Percentiles rank a stretch among this genome's conserved stretches.
Conservation (phyloP, 2,797 vertebrate species). For the Typhlichthys subterraneus region DNA sequence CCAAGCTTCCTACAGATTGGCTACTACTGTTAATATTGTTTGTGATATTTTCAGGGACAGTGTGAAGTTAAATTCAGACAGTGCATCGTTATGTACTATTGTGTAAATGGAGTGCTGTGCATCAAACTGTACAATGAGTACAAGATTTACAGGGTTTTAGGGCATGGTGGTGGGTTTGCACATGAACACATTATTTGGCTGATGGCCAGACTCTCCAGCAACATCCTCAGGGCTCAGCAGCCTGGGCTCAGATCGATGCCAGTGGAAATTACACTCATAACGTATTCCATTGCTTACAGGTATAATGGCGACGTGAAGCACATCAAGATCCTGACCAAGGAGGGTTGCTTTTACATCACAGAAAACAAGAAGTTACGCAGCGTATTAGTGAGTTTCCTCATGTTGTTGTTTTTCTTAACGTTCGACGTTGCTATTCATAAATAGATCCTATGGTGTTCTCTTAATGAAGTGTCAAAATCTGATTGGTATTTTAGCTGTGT, state of each 20-base stretch:
- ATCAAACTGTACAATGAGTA: no score
- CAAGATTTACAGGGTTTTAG: no score
- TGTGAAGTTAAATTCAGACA: no score
- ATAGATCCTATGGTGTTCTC: constrained; percentile 50
- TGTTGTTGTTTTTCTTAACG: constrained; percentile 12
- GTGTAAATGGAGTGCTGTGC: no score
- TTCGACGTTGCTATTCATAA: constrained; percentile 58
- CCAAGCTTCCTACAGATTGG: no score
- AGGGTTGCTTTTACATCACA: constrained; percentile 93
- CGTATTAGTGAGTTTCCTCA: constrained; percentile 90
- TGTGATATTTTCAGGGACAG: no score
- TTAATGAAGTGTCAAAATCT: constrained; percentile 68
- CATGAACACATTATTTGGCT: no score
- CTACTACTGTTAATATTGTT: no score
- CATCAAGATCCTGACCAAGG: constrained; percentile 98
- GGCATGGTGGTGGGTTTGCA: no score
- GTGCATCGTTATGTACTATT: no score
- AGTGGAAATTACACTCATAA: constrained; percentile 91
- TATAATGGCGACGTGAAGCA: constrained; percentile 99
- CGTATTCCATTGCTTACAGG: constrained; percentile 92
- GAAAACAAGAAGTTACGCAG: constrained; percentile 98
- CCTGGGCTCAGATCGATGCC: constrained; percentile 83
- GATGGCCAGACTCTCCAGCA: constrained; percentile 71
- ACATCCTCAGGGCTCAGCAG: constrained; percentile 72
- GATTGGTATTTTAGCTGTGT: constrained; percentile 57